phyloP scores from a whole-genome alignment of 2,113 vertebrate genomes.

The Tachuris rubrigastra region DNA sequence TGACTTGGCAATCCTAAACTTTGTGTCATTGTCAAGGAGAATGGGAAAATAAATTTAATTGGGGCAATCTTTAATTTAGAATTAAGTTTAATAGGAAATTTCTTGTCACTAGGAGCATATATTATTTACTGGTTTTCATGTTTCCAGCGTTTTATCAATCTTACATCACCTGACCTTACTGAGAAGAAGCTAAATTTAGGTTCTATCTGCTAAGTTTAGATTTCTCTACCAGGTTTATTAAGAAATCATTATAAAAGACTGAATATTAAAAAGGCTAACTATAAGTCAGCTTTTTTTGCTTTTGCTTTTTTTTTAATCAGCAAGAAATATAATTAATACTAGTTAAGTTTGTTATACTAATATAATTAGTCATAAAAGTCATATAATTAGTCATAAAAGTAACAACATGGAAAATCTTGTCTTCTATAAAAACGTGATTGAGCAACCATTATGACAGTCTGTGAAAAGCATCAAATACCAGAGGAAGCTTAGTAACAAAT shows the following conservation, averaged over 20 bases:
- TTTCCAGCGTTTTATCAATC: neutral
- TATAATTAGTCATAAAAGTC: neutral
- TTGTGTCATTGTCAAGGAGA: neutral
- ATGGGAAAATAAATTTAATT: constrained; percentile 28
- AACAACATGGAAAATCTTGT: neutral
- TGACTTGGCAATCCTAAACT: neutral
- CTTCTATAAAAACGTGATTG: neutral
- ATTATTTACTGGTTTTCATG: neutral
- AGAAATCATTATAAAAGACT: neutral
- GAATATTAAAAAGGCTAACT: neutral
- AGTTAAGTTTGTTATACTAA: neutral
- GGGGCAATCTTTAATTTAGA: neutral
- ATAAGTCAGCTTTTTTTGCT: neutral
- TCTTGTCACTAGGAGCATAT: neutral
- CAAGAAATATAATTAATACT: neutral
- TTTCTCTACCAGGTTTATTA: neutral
- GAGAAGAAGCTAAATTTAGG: neutral
- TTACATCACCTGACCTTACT: neutral
- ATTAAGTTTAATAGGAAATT: neutral
- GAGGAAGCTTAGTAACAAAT: neutral
- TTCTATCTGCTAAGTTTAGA: neutral
- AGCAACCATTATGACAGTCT: neutral
- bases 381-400: neutral
- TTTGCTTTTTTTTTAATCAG: neutral
- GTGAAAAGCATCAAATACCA: neutral